phyloP scores from a whole-genome alignment of 2,113 vertebrate species.

The Phaetusa simplex region DNA sequence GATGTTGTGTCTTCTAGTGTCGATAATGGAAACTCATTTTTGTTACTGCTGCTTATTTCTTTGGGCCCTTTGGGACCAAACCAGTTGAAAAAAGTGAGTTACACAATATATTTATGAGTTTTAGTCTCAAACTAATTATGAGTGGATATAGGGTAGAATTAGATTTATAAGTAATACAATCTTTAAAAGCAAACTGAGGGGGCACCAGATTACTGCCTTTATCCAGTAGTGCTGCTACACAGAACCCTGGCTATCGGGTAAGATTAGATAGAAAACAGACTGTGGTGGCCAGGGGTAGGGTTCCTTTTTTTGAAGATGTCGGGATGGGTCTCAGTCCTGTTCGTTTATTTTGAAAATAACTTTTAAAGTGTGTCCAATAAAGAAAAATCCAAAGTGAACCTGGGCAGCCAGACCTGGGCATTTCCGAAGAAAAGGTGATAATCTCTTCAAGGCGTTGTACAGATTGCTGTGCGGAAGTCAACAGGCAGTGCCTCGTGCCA shows the following conservation, averaged over 20 bases:
- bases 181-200: background rate
- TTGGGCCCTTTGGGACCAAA: background rate
- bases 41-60: background rate
- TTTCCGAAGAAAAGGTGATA: background rate
- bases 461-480: background rate
- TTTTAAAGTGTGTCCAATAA: background rate
- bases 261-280: background rate
- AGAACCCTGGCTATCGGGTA: background rate
- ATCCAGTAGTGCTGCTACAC: background rate
- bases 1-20: rapidly evolving
- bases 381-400: background rate
- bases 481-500: rapidly evolving
- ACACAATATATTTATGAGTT: background rate
- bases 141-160: background rate
- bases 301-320: background rate
- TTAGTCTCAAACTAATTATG: background rate
- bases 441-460: background rate
- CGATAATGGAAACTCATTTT: background rate
- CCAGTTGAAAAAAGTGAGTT: background rate
- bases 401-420: background rate
- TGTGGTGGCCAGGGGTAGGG: background rate
- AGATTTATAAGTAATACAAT: background rate
- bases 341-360: rapidly evolving
- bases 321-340: background rate
- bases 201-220: background rate